phyloP scores from a whole-genome alignment of 1,140 invertebrate species.

The Neocloeon triangulifer region DNA sequence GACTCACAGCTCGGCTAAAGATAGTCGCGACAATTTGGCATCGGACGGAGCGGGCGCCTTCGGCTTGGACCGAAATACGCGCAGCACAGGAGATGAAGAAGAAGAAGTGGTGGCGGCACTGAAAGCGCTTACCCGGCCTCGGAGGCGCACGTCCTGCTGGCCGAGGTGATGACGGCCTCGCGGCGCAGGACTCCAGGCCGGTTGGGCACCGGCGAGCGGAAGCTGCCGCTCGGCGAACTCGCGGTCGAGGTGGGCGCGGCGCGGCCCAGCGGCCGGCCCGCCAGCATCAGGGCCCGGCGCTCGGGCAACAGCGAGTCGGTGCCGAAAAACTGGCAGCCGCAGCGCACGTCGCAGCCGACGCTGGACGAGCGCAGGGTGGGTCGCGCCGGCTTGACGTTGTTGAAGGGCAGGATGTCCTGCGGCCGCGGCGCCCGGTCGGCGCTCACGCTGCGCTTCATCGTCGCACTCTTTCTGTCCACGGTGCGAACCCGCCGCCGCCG shows the following conservation, averaged over 20 bases:
- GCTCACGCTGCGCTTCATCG: constrained; percentile 2
- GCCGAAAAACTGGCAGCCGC: constrained; percentile 63
- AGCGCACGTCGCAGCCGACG: constrained; percentile 40
- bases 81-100: too few species aligned
- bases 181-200: constrained; percentile 11
- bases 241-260: too few species aligned
- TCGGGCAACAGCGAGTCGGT: constrained; percentile 51
- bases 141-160: constrained; percentile 15
- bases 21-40: too few species aligned
- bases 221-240: too few species aligned
- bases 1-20: too few species aligned
- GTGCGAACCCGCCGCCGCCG: constrained; percentile 9
- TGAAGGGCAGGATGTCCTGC: background rate
- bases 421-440: constrained; percentile 5
- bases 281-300: constrained; percentile 35
- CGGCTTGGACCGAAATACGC: constrained; percentile 4
- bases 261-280: constrained; percentile 28
- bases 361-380: constrained; percentile 9
- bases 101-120: background rate
- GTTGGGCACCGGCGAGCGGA: too few species aligned
- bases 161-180: constrained; percentile 24
- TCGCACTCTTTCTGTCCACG: constrained; percentile 7
- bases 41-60: too few species aligned
- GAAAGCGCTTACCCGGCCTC: constrained; percentile 9
- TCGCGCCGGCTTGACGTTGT: constrained; percentile 3